Evolutionary conservation across 2,888 invertebrate genomes (phyloP).

Genomic region (Parnassius smintheus): DNA sequence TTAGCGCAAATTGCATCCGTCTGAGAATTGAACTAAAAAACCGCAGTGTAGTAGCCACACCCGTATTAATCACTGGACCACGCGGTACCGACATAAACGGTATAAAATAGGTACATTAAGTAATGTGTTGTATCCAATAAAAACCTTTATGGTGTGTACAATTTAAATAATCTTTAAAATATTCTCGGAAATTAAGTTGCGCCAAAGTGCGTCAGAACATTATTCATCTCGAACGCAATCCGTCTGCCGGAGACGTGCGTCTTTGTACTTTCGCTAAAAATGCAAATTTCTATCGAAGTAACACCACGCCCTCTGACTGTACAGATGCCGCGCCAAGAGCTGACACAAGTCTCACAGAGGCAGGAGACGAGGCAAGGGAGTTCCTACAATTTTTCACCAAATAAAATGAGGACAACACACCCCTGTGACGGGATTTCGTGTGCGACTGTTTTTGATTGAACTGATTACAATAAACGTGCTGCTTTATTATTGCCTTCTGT

Average conservation of each 20-base stretch:
- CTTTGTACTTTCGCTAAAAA: slow-evolving; percentile 75
- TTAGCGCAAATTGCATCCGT: no score
- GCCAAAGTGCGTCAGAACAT: slow-evolving; percentile 48
- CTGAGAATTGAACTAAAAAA: no score
- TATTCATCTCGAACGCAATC: slow-evolving; percentile 70
- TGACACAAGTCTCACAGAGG: slow-evolving; percentile 55
- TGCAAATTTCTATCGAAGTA: slow-evolving; percentile 73
- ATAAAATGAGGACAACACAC: slow-evolving; percentile 71
- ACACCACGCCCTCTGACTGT: slow-evolving; percentile 66
- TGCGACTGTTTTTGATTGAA: slow-evolving; percentile 26
- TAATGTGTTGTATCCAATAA: no score
- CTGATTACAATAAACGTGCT: slow-evolving; percentile 22
- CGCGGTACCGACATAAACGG: no score
- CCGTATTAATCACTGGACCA: no score
- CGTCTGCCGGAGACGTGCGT: slow-evolving; percentile 71
- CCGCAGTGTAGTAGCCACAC: no score
- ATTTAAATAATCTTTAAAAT: slow-evolving; percentile 21
- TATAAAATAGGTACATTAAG: no score
- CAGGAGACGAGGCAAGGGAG: slow-evolving; percentile 35
- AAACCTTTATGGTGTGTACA: background rate
- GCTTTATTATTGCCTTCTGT: slow-evolving; percentile 11
- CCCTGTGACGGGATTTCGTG: slow-evolving; percentile 53
- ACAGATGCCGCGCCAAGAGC: slow-evolving; percentile 41
- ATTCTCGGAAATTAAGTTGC: slow-evolving; percentile 27
- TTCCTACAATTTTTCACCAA: slow-evolving; percentile 70